Percentiles rank a stretch among this genome's conserved stretches.
These are phyloP conservation scores for Ephydatia muelleri DNA, from an alignment of 37 sponge, comb jelly and placozoan species.

Conservation along the genomic window DNA sequence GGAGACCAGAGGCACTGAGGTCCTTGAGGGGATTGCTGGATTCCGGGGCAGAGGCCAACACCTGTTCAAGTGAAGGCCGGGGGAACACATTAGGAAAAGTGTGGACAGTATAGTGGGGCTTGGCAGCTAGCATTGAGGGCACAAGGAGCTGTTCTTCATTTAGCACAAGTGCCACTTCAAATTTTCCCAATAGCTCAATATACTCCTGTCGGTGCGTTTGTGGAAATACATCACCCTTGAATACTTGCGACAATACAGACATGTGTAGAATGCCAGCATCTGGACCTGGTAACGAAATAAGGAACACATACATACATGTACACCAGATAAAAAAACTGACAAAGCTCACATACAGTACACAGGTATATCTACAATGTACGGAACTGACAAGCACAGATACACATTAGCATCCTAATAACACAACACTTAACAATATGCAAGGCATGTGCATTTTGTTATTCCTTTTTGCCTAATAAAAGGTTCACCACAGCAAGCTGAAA, in stretches of 20 bases:
- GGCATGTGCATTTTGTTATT: no score
- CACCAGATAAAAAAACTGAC: neutral
- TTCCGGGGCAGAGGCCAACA: neutral
- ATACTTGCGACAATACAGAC: constrained; percentile 78
- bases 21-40: constrained; percentile 5
- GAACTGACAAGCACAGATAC: no score
- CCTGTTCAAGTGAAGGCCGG: constrained; percentile 42
- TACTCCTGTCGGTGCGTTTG: constrained; percentile 75
- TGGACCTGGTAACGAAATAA: constrained; percentile 65
- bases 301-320: neutral
- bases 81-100: constrained; percentile 74
- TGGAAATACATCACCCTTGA: constrained; percentile 81
- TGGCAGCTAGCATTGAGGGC: constrained; percentile 79
- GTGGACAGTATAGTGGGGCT: constrained; percentile 70
- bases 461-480: no score
- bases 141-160: constrained; percentile 73
- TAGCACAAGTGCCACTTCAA: constrained; percentile 85
- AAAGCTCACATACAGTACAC: no score
- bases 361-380: no score
- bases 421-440: no score
- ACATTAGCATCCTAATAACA: no score
- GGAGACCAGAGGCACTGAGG: constrained; percentile 61
- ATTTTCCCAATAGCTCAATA: constrained; percentile 82
- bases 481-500: no score
- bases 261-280: constrained; percentile 81